Base-by-base conservation (phyloP, 2,888 invertebrate species). In the Horisme vitalbata region DNA sequence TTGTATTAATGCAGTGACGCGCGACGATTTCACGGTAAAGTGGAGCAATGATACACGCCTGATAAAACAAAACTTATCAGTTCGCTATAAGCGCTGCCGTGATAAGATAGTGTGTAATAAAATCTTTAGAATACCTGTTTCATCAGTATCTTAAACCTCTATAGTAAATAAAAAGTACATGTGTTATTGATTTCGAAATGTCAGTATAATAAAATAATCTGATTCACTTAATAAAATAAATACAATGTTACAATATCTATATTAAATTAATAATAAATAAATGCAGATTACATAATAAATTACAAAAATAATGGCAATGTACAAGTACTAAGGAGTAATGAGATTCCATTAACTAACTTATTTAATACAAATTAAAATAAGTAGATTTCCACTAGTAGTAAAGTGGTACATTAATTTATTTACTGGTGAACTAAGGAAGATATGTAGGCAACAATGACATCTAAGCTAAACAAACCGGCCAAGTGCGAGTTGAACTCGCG, bases 11-110 rank as follows among this genome's bases (percentile, higher is more conserved):
- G 63, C 58, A 68, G 60, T 74, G 71, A 69, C 64, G 62, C 65
- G 66, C 57, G 45, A 55, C 49, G 47, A 52, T 69, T 72, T 72
- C 67, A 59, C 62, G 59, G 63, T 66, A 68, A 73, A 75, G 71
- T 81, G 71, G 77, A 76, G 70, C 81, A 79, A 75, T 69, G 76
- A 77, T 75, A 72, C 71, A 35, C 52, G 59, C 51, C 61, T 70
- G 83, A 82, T 79, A 79, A 78, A 68, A 71, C 71, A 66, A 62
- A 56, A 65, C 65, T 67, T 81, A 82, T 82, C 81, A 71, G 59
- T 58, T 52, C 53, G 44, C 44, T 45, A 50, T 38, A 38, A 36
- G 37, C n/a, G n/a, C n/a, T 41, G 41, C 20, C 21, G 55, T 32
- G 79, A 79, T 83, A 82, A 83, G 83, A 83, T 83, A 78, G 50